Percentiles rank a stretch among this genome's conserved stretches.
Conservation (phyloP, 1,140 invertebrate species). For the Camponotus vicinus region DNA sequence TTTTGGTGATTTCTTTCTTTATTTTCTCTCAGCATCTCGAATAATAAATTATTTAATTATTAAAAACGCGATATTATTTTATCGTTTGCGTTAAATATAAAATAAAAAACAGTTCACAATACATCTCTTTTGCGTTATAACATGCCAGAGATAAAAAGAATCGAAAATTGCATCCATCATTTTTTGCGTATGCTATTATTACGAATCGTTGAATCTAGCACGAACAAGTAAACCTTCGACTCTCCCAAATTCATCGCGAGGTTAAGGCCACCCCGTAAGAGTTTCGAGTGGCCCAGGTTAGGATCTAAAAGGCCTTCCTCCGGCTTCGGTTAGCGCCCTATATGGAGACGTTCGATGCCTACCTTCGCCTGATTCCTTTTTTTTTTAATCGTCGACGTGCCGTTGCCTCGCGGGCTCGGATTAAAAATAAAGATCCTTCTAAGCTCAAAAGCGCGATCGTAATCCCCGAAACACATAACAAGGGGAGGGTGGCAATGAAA, state of each 20-base stretch:
- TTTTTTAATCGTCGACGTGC: slow-evolving; percentile 16
- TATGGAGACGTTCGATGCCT: slow-evolving; percentile 52
- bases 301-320: slow-evolving; percentile 52
- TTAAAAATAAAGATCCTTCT: slow-evolving; percentile 15
- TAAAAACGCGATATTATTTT: too few relatives aligned
- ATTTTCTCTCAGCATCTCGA: too few relatives aligned
- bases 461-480: not conserved
- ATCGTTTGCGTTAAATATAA: not conserved
- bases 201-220: not conserved
- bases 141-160: not conserved
- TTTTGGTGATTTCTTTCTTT: too few relatives aligned
- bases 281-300: slow-evolving; percentile 44
- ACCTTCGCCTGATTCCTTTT: slow-evolving; percentile 41
- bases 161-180: not conserved
- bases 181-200: not conserved
- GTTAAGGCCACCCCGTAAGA: slow-evolving; percentile 30
- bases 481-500: not conserved
- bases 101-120: not conserved
- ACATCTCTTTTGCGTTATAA: too few relatives aligned
- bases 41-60: too few relatives aligned
- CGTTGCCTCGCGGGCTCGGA: not conserved
- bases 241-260: slow-evolving; percentile 35
- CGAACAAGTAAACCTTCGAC: slow-evolving; percentile 16
- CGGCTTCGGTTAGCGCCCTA: slow-evolving; percentile 43
- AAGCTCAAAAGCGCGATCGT: not conserved